Conservation (phyloP, 2,888 invertebrate genomes). For the Baccha elongata region DNA sequence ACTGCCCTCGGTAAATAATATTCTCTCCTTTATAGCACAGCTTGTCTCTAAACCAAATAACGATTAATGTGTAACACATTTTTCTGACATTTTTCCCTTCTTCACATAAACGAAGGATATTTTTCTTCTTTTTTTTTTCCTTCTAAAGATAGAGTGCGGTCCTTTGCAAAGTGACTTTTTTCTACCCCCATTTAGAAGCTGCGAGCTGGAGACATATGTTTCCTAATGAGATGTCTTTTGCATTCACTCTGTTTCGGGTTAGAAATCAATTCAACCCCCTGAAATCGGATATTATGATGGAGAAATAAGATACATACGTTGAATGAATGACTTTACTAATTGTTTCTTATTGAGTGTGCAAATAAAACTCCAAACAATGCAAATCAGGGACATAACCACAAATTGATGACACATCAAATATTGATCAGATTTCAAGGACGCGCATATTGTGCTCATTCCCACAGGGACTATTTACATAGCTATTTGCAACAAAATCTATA, state of each 20-base stretch:
- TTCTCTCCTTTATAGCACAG: slow-evolving; percentile 34
- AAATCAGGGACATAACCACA: slow-evolving; percentile 56
- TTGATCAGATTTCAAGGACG: slow-evolving; percentile 20
- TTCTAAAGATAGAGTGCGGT: slow-evolving; percentile 74
- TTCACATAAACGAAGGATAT: slow-evolving; percentile 43
- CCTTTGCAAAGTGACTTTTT: slow-evolving; percentile 69
- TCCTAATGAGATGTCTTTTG: slow-evolving; percentile 80
- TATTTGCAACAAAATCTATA: slow-evolving; percentile 54
- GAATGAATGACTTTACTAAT: slow-evolving; percentile 66
- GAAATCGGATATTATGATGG: slow-evolving; percentile 45
- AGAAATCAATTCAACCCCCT: slow-evolving; percentile 25
- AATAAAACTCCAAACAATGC: slow-evolving; percentile 47
- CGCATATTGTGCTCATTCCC: slow-evolving; percentile 49
- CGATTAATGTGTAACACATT: slow-evolving; percentile 79
- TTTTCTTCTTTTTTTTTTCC: not conserved
- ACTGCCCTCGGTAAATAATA: slow-evolving; percentile 40
- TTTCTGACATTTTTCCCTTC: slow-evolving; percentile 78
- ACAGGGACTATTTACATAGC: slow-evolving; percentile 57
- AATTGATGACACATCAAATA: slow-evolving; percentile 55
- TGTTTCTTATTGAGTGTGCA: slow-evolving; percentile 39
- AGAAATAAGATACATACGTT: slow-evolving; percentile 65
- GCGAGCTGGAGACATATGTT: slow-evolving; percentile 80
- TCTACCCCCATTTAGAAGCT: slow-evolving; percentile 31
- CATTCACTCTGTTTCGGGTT: slow-evolving; percentile 39
- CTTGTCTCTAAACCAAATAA: slow-evolving; percentile 69